Evolutionary conservation across 2,113 vertebrate species (phyloP), one percentile per base, ranked within the genome.

Genomic region (Lanius collurio): DNA sequence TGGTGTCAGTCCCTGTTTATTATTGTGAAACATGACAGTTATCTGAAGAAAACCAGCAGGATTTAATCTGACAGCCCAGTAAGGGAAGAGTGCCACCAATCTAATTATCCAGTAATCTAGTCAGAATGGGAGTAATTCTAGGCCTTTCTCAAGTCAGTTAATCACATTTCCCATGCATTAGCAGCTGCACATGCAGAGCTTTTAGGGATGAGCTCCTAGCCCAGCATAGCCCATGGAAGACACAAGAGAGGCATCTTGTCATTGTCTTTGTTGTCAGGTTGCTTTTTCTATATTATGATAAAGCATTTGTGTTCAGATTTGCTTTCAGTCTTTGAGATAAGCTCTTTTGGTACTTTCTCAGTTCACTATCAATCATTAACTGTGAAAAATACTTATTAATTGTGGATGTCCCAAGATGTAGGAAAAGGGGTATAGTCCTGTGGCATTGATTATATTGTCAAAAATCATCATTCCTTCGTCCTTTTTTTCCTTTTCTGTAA

Each of bases 71-170:
- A 98, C 97, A 98, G 96, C 83, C 96, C 94, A 96, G 97, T 96
- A 98, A 97, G 98, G 95, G 95, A 98, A 98, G 98, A 98, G 98
- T 98, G 98, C 98, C 97, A 98, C 97, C 98, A 99, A 99, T 99
- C 98, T 98, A 98, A 99, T 99, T 99, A 99, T 93, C 97, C 97
- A 91, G 98, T 98, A 98, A 99, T 99, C 98, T 98, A 98, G 98
- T 98, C 98, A 98, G 98, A 98, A 98, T 96, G 97, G 97, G 97
- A 99, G 98, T 98, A 98, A 99, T 99, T 98, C 98, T 98, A 97
- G 98, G 98, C 98, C 98, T 98, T 98, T 98, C 98, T 98, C 97
- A 95, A 83, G 98, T 97, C 93, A 97, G 95, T 97, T 99, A 99
- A 99, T 99, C 98, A 97, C 95, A 98, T 99, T 99, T 97, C 94